phyloP scores from a whole-genome alignment of 2,888 invertebrate genomes.

The Seladonia tumulorum region DNA sequence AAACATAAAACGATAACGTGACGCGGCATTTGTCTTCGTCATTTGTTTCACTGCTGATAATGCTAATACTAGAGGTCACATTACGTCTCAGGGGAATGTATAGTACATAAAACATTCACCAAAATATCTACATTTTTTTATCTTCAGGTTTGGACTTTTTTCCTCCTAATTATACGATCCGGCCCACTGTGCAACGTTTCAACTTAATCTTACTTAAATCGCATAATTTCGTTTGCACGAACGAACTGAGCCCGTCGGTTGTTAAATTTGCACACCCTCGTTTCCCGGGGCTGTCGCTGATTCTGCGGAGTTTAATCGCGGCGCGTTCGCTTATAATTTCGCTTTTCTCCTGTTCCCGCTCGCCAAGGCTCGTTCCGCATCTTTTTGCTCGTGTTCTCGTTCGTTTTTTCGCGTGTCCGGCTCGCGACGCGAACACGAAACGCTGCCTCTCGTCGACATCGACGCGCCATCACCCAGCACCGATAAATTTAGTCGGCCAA shows the following conservation, averaged over 20 bases:
- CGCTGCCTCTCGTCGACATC: conserved; percentile 61
- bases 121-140: no score
- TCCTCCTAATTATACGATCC: no score
- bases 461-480: conserved; percentile 51
- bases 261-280: background rate
- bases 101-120: no score
- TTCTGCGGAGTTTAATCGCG: background rate
- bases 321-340: conserved; percentile 39
- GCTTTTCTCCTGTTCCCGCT: conserved; percentile 28
- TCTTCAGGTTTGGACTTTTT: no score
- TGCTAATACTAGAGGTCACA: no score
- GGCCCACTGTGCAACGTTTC: no score
- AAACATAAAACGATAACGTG: no score
- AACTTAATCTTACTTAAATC: background rate
- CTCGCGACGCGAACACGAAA: conserved; percentile 47
- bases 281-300: background rate
- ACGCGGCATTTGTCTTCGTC: no score
- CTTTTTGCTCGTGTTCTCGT: conserved; percentile 40
- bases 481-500: conserved; percentile 67
- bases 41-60: no score
- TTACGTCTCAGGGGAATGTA: no score
- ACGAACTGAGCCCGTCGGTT: background rate
- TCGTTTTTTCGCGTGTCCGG: conserved; percentile 51
- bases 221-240: background rate
- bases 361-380: conserved; percentile 24